A percentile compares a stretch with the other conserved stretches of the same genome.
Evolutionary conservation across 2,888 invertebrate genomes (phyloP).

Genomic region (Cacoxenus indagator): DNA sequence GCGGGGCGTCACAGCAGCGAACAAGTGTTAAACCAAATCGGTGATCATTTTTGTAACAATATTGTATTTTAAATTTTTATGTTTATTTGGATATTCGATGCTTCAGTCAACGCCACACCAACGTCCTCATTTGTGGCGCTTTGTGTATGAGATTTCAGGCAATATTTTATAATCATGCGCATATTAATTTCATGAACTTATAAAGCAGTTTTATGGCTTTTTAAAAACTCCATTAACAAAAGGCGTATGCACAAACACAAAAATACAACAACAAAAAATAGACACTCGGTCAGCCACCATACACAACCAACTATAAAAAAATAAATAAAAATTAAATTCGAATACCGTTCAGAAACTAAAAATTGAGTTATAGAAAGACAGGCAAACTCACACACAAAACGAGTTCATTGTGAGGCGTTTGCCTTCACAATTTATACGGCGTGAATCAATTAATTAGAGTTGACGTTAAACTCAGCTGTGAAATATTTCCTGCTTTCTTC

Average conservation of each 20-base stretch:
- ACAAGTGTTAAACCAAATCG: conserved; percentile 51
- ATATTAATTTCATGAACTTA: conserved; percentile 59
- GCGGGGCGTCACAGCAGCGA: conserved; percentile 41
- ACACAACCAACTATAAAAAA: conserved; percentile 27
- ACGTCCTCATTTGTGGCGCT: conserved; percentile 46
- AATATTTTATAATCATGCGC: conserved; percentile 65
- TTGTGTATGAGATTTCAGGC: conserved; percentile 46
- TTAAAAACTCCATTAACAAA: conserved; percentile 63
- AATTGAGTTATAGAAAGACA: conserved; percentile 56
- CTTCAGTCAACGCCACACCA: background rate
- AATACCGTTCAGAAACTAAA: conserved; percentile 20
- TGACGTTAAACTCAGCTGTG: conserved; percentile 33
- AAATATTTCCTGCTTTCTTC: background rate
- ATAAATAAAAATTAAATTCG: conserved; percentile 7
- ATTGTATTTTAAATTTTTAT: conserved; percentile 19
- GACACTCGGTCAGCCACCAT: conserved; percentile 8
- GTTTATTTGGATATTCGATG: background rate
- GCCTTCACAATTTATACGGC: conserved; percentile 62
- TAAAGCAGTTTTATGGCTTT: conserved; percentile 62
- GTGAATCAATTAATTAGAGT: conserved; percentile 58
- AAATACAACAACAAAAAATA: conserved; percentile 37
- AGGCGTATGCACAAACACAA: conserved; percentile 57
- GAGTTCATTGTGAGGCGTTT: conserved; percentile 53
- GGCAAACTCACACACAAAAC: conserved; percentile 51
- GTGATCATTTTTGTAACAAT: conserved; percentile 35